Evolutionary conservation across 2,797 vertebrate genomes (phyloP).

Genomic region (Moxostoma hubbsi): DNA sequence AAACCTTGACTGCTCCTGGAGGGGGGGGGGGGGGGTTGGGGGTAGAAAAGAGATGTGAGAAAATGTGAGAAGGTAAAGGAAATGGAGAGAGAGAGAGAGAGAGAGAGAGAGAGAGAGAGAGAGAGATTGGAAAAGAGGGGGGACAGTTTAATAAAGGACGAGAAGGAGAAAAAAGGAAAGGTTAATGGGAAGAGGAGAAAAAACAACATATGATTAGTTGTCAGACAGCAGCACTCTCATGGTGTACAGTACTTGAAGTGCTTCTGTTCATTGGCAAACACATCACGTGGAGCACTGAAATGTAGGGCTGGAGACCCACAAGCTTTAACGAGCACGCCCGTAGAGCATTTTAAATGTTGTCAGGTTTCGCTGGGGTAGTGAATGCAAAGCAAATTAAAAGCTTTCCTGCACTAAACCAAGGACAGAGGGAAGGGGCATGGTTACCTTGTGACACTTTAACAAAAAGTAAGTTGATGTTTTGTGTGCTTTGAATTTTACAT

Average conservation of each 20-base stretch:
- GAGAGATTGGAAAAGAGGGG: too few species aligned
- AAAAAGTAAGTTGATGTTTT: not conserved
- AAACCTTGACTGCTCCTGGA: conserved; percentile 98
- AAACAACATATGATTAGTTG: conserved; percentile 36
- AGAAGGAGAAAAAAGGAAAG: not conserved
- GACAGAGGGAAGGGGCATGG: not conserved
- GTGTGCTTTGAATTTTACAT: not conserved
- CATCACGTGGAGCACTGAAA: conserved; percentile 2
- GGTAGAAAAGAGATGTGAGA: not conserved
- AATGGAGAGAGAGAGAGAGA: not conserved
- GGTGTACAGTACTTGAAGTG: conserved; percentile 19
- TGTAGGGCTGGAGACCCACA: not conserved
- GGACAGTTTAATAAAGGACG: too few species aligned
- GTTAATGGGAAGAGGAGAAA: not conserved
- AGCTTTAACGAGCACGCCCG: conserved; percentile 24
- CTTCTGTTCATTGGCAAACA: conserved; percentile 38
- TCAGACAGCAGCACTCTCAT: not conserved
- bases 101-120: not conserved
- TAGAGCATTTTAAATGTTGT: conserved; percentile 11
- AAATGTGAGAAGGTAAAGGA: conserved; percentile 13
- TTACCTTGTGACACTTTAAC: not conserved
- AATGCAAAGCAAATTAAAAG: conserved; percentile 51
- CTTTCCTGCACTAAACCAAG: conserved; percentile 1
- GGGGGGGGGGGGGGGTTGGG: conserved; percentile 15
- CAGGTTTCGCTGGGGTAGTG: conserved; percentile 3